Evolutionary conservation across 2,113 vertebrate species (phyloP).

Genomic region (Arvicanthis niloticus): DNA sequence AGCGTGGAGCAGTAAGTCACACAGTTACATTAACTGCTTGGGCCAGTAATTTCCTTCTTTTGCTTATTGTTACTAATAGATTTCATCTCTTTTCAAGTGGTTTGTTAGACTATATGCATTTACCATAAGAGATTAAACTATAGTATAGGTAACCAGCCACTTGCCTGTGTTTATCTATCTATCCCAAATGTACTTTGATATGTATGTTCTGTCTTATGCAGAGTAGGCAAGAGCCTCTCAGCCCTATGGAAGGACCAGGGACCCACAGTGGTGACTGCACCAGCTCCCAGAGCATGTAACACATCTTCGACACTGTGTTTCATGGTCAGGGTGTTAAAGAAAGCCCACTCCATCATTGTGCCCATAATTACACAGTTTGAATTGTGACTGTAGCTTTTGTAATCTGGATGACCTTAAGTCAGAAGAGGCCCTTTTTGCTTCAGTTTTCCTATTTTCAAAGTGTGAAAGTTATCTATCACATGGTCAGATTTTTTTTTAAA

Average conservation of each 20-base stretch:
- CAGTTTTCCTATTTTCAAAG: not conserved
- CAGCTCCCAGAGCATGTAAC: not conserved
- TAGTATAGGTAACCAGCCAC: too few relatives aligned
- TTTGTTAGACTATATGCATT: not conserved
- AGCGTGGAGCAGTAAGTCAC: not conserved
- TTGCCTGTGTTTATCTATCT: not conserved
- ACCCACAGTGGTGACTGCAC: rapidly evolving
- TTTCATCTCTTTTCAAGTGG: not conserved
- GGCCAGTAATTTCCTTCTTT: not conserved
- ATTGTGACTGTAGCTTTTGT: not conserved
- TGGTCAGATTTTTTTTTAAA: not conserved
- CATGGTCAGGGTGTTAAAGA: not conserved
- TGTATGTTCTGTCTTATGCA: not conserved
- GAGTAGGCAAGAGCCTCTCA: not conserved
- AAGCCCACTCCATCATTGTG: not conserved
- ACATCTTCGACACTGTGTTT: not conserved
- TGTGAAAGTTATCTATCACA: not conserved
- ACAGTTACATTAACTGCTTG: not conserved
- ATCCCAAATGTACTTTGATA: not conserved
- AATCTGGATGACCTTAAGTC: not conserved
- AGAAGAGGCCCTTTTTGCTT: not conserved
- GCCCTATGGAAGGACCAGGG: not conserved
- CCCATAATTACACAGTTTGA: not conserved
- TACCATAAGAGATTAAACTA: not conserved
- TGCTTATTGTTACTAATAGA: not conserved